A percentile compares a stretch with the other conserved stretches of the same genome.
phyloP scores from a whole-genome alignment of 2,113 vertebrate species.

The Amblyopsis rosae region DNA sequence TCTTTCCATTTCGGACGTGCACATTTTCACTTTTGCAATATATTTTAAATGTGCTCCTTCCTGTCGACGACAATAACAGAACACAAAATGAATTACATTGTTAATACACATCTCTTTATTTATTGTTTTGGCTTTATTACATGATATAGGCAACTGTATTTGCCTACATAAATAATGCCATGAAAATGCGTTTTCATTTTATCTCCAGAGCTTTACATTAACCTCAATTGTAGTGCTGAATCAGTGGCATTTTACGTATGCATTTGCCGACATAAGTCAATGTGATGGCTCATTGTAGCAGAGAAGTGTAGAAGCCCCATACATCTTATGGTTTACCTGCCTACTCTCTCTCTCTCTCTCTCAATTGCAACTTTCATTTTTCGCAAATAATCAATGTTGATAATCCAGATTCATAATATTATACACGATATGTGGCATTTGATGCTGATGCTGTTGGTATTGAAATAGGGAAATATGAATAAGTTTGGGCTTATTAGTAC shows the following conservation, averaged over 20 bases:
- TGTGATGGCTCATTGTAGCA: too few relatives aligned
- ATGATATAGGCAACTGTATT: too few relatives aligned
- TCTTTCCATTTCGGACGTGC: background rate
- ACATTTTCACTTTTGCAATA: background rate
- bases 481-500: background rate
- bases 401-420: too few relatives aligned
- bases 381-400: too few relatives aligned
- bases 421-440: slow-evolving; percentile 2
- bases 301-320: too few relatives aligned
- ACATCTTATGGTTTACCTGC: background rate
- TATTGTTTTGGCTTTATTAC: background rate
- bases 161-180: too few relatives aligned
- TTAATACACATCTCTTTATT: slow-evolving; percentile 19
- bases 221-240: too few relatives aligned
- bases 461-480: slow-evolving; percentile 3
- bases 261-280: too few relatives aligned
- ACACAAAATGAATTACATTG: slow-evolving; percentile 1
- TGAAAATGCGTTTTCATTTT: too few relatives aligned
- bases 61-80: slow-evolving; percentile 13
- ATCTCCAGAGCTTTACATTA: too few relatives aligned
- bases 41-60: background rate
- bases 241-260: too few relatives aligned
- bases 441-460: background rate
- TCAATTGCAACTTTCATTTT: too few relatives aligned
- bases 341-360: background rate